Evolutionary conservation across 2,888 invertebrate species (phyloP).

Genomic region (Caenorhabditis zanzibari): DNA sequence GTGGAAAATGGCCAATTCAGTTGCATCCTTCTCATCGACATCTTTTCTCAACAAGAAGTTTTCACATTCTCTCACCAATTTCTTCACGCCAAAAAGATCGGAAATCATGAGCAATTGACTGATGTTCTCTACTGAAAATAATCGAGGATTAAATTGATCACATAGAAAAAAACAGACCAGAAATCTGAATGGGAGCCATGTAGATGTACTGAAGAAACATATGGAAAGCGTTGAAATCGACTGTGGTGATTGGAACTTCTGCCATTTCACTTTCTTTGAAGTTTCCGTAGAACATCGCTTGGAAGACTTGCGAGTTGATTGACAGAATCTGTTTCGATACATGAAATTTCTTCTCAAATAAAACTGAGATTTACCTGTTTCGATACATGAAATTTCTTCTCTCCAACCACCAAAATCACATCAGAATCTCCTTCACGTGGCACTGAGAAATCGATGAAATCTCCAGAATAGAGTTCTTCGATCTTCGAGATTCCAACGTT

Average conservation of each 20-base stretch:
- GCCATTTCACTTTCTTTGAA: slow-evolving; percentile 17
- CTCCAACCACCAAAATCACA: slow-evolving; percentile 23
- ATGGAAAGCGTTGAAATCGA: slow-evolving; percentile 35
- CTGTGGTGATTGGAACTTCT: slow-evolving; percentile 19
- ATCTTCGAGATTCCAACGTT: slow-evolving; percentile 29
- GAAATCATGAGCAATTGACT: slow-evolving; percentile 26
- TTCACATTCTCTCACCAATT: slow-evolving; percentile 36
- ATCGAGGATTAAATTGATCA: too few species aligned
- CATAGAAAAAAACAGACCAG: too few species aligned
- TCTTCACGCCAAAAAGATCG: slow-evolving; percentile 42
- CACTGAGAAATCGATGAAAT: slow-evolving; percentile 42
- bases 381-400: slow-evolving; percentile 33
- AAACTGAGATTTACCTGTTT: slow-evolving; percentile 18
- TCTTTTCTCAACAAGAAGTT: slow-evolving; percentile 34
- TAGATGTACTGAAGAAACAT: slow-evolving; percentile 42
- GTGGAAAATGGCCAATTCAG: slow-evolving; percentile 30
- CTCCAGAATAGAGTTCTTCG: slow-evolving; percentile 24
- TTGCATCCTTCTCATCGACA: slow-evolving; percentile 13
- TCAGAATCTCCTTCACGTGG: slow-evolving; percentile 2
- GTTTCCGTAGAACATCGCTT: slow-evolving; percentile 28
- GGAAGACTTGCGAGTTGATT: slow-evolving; percentile 33
- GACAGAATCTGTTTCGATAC: slow-evolving; percentile 26
- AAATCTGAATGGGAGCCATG: slow-evolving; percentile 37
- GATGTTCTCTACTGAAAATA: too few species aligned
- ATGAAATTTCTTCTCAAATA: not conserved